Conservation (phyloP, 2,113 vertebrate genomes). For the Puffinus mauretanicus region DNA sequence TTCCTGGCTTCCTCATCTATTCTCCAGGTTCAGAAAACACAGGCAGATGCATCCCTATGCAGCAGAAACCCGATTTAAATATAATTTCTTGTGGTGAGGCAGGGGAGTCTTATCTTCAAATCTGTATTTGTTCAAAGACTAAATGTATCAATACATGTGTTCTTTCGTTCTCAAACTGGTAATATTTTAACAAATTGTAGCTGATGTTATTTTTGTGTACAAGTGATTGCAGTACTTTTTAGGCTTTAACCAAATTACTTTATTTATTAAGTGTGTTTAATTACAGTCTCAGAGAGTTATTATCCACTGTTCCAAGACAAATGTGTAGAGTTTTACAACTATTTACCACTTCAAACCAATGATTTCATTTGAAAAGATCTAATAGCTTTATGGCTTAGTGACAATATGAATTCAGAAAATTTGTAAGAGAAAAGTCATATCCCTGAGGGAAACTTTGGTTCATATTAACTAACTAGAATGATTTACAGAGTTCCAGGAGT, state of each 20-base stretch:
- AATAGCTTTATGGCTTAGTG: not conserved
- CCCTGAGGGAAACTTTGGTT: not conserved
- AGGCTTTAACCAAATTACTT: not conserved
- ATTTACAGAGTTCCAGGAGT: not conserved
- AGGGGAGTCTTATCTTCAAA: not conserved
- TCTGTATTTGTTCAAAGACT: not conserved
- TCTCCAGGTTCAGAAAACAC: not conserved
- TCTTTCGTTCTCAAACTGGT: not conserved
- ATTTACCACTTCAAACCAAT: not conserved
- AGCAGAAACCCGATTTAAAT: not conserved
- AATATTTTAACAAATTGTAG: not conserved
- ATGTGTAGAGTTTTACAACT: not conserved
- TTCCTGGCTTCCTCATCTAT: not conserved
- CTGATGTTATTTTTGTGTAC: not conserved
- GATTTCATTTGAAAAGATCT: not conserved
- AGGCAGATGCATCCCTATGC: not conserved
- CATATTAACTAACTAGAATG: not conserved
- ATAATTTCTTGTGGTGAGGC: not conserved
- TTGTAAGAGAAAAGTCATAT: not conserved
- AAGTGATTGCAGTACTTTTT: not conserved
- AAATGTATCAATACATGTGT: not conserved
- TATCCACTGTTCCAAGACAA: not conserved
- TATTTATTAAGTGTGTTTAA: not conserved
- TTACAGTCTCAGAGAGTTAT: not conserved
- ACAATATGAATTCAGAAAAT: not conserved